These are phyloP conservation scores for Antheraea pernyi DNA, from an alignment of 1,140 invertebrate genomes.

Conservation along the genomic window DNA sequence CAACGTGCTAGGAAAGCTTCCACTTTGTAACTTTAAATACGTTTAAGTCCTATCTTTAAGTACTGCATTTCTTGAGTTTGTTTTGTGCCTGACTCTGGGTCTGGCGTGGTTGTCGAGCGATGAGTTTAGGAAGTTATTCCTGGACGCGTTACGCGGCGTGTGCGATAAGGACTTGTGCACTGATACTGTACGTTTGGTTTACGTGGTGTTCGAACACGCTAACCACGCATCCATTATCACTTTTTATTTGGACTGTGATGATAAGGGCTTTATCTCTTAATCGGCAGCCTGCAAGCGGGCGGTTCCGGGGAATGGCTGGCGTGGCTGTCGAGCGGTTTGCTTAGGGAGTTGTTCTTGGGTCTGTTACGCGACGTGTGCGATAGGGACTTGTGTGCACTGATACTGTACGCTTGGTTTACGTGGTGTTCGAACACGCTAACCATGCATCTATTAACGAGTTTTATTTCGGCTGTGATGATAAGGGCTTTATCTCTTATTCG, in stretches of 20 bases:
- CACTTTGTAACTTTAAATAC: too few species aligned
- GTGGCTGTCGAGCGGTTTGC: constrained; percentile 76
- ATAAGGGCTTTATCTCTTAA: constrained; percentile 35
- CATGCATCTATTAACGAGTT: too few species aligned
- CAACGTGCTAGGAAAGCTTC: too few species aligned
- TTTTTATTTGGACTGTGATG: too few species aligned
- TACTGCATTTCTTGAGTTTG: too few species aligned
- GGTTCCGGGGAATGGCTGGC: constrained; percentile 78
- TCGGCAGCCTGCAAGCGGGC: constrained; percentile 75
- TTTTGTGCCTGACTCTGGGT: too few species aligned
- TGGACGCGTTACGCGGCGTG: constrained; percentile 88
- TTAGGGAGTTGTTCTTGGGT: constrained; percentile 89
- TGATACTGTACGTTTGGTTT: constrained; percentile 80
- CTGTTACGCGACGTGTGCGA: constrained; percentile 88
- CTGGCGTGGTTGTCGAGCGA: constrained; percentile 73
- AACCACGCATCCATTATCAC: too few species aligned
- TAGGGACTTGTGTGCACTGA: constrained; percentile 85
- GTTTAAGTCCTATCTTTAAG: too few species aligned
- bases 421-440: too few species aligned
- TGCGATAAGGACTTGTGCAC: constrained; percentile 86
- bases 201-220: too few species aligned
- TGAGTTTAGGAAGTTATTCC: constrained; percentile 86
- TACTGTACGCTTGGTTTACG: constrained; percentile 75
- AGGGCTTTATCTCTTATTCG: constrained; percentile 35
- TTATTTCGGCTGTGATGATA: background rate